These are phyloP conservation scores for Acyrthosiphon pisum DNA, from an alignment of 1,140 invertebrate genomes.

Conservation along the genomic window DNA sequence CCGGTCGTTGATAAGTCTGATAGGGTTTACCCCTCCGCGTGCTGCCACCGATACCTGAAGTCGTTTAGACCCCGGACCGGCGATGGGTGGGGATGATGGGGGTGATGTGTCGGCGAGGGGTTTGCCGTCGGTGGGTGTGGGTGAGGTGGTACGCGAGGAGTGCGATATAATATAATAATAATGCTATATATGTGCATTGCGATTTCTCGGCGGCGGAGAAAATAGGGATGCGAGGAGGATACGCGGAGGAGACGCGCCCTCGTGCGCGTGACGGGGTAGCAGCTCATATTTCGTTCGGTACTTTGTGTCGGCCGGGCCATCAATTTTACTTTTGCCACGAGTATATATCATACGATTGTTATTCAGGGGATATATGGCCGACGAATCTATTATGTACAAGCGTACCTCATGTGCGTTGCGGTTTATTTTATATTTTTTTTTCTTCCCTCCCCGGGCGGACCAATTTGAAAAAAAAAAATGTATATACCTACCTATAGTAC, in stretches of 20 bases:
- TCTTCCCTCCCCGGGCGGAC: neutral
- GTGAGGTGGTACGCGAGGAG: neutral
- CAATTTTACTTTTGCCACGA: constrained; percentile 57
- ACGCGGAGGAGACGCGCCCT: neutral
- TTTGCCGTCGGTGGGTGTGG: neutral
- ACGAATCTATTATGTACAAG: constrained; percentile 56
- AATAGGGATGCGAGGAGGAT: neutral
- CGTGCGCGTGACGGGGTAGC: constrained; percentile 10
- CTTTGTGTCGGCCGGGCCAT: constrained; percentile 56
- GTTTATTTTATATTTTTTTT: constrained; percentile 2
- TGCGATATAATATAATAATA: constrained; percentile 52
- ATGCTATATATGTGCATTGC: constrained; percentile 37
- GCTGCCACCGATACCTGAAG: constrained; percentile 40
- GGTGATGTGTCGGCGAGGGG: too few relatives aligned
- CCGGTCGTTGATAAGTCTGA: constrained; percentile 54
- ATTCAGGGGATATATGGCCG: constrained; percentile 51
- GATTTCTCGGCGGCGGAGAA: constrained; percentile 39
- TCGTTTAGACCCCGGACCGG: neutral
- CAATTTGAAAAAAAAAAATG: constrained; percentile 48
- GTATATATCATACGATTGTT: constrained; percentile 55
- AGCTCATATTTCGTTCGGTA: constrained; percentile 57
- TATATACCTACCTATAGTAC: neutral
- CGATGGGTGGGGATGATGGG: neutral
- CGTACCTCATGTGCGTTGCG: constrained; percentile 42
- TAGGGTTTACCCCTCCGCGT: constrained; percentile 4